A percentile compares a stretch with the other conserved stretches of the same genome.
These are phyloP conservation scores for Bergia sp. DNA, from an alignment of 92 coral and sea anemone species.

Conservation along the genomic window DNA sequence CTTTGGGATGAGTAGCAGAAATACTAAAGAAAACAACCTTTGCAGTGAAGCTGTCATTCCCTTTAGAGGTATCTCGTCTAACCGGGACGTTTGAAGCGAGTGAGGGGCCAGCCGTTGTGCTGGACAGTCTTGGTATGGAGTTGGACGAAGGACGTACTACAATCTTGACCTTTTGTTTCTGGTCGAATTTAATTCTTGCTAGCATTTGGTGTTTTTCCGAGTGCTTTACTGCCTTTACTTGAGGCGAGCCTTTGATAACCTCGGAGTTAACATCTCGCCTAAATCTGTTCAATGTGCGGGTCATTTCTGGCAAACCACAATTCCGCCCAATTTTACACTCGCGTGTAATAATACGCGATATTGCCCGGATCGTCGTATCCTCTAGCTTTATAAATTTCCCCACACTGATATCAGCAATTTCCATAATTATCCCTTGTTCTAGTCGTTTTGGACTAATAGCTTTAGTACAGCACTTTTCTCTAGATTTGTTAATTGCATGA, in stretches of 20 bases:
- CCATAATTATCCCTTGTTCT: conserved; percentile 40
- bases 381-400: conserved; percentile 10
- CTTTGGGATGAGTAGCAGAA: conserved; percentile 44
- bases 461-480: conserved; percentile 67
- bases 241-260: conserved; percentile 27
- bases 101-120: neutral
- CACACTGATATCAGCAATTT: neutral
- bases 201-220: conserved; percentile 20
- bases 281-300: neutral
- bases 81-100: neutral
- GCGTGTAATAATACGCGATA: conserved; percentile 28
- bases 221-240: neutral
- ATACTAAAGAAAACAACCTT: conserved; percentile 70
- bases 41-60: conserved; percentile 33
- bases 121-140: conserved; percentile 12
- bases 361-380: neutral
- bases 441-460: conserved; percentile 25
- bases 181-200: neutral
- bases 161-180: conserved; percentile 9
- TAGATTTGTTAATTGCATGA: conserved; percentile 46
- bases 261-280: conserved; percentile 9
- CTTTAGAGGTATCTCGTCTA: conserved; percentile 2
- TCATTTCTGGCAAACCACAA: conserved; percentile 9
- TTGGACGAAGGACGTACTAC: conserved; percentile 18
- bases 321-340: conserved; percentile 12